These are phyloP conservation scores for Psix sp. DNA, from an alignment of 1,140 invertebrate species.

Conservation along the genomic window DNA sequence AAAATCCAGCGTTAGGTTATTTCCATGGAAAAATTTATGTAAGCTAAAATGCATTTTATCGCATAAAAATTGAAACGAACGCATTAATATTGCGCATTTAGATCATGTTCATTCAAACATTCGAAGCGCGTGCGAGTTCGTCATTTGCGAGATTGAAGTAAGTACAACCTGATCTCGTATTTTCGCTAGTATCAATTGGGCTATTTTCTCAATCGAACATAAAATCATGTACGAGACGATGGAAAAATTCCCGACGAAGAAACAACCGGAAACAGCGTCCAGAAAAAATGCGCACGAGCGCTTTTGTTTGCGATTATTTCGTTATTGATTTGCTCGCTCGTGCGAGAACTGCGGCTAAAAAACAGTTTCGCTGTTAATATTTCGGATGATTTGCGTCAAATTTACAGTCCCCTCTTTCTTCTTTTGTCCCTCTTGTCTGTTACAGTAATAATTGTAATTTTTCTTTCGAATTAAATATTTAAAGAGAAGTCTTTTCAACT, in stretches of 20 bases:
- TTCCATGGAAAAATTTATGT: too few relatives aligned
- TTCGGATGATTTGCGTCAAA: constrained; percentile 42
- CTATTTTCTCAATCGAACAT: constrained; percentile 37
- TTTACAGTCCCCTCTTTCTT: constrained; percentile 30
- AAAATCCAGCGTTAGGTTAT: too few relatives aligned
- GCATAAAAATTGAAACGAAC: too few relatives aligned
- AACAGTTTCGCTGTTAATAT: constrained; percentile 43
- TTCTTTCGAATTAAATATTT: too few relatives aligned
- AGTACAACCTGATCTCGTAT: too few relatives aligned
- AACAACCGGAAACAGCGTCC: constrained; percentile 6
- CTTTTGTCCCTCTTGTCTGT: not conserved
- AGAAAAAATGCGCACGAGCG: constrained; percentile 33
- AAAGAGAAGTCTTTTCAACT: too few relatives aligned
- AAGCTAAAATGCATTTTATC: too few relatives aligned
- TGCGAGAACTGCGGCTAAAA: constrained; percentile 19
- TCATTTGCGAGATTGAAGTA: too few relatives aligned
- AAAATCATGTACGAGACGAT: constrained; percentile 17
- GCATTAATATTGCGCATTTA: too few relatives aligned
- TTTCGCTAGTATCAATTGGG: constrained; percentile 17
- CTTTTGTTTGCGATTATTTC: constrained; percentile 50
- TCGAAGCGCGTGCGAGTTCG: too few relatives aligned
- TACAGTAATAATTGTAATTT: too few relatives aligned
- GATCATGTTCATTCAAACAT: too few relatives aligned
- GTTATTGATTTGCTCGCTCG: constrained; percentile 38
- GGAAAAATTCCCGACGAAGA: constrained; percentile 10